These are phyloP conservation scores for Vireo griseus DNA, from an alignment of 2,797 vertebrate genomes.

Conservation along the genomic window DNA sequence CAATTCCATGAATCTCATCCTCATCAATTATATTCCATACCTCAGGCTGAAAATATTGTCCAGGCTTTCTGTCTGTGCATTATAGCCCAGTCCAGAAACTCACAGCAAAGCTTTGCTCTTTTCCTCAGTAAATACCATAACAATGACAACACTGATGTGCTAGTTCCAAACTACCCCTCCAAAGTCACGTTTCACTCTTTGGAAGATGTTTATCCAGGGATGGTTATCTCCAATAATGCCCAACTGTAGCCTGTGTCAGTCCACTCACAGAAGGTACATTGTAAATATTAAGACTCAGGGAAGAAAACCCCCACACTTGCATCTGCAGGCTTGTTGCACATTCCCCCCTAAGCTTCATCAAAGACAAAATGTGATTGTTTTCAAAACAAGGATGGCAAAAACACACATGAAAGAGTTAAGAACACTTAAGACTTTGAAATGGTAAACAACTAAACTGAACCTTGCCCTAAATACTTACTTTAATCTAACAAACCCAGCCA, in stretches of 20 bases:
- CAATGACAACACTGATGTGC: fast-evolving
- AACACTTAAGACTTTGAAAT: conserved; percentile 53
- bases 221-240: background rate
- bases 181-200: background rate
- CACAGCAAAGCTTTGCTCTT: background rate
- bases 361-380: conserved; percentile 35
- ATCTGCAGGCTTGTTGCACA: background rate
- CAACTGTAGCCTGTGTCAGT: background rate
- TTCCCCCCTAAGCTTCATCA: conserved; percentile 28
- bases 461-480: conserved; percentile 63
- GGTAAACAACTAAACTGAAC: conserved; percentile 65
- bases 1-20: background rate
- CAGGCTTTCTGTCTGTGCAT: background rate
- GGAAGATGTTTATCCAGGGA: background rate
- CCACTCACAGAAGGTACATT: background rate
- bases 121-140: background rate
- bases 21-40: background rate
- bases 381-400: conserved; percentile 40
- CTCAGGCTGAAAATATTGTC: background rate
- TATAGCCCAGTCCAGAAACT: background rate
- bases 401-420: conserved; percentile 66
- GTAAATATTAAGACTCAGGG: background rate
- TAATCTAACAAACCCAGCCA: conserved; percentile 52
- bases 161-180: background rate
- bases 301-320: background rate